Conservation (phyloP, 2,888 invertebrate species). For the Nineta flava region DNA sequence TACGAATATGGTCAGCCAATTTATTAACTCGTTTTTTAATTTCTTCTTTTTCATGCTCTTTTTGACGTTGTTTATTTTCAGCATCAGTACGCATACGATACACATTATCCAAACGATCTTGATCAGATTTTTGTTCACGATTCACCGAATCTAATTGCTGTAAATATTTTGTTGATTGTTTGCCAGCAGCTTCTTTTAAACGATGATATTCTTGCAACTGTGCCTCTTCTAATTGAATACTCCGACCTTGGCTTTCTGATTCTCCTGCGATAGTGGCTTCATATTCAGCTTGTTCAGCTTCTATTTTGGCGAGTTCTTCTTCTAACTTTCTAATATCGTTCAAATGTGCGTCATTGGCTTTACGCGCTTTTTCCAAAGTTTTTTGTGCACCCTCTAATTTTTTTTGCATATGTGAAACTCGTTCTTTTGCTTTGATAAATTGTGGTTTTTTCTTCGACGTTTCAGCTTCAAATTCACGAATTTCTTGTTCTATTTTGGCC, state of each 20-base stretch:
- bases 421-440: constrained; percentile 93
- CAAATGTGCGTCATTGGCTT: constrained; percentile 83
- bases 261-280: constrained; percentile 70
- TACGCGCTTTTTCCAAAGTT: constrained; percentile 76
- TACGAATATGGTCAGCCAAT: constrained; percentile 82
- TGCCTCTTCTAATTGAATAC: constrained; percentile 87
- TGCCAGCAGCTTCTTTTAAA: constrained; percentile 90
- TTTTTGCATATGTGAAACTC: constrained; percentile 89
- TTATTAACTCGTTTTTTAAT: constrained; percentile 88
- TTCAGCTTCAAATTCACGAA: constrained; percentile 87
- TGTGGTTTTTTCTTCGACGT: constrained; percentile 88
- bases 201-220: constrained; percentile 82
- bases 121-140: constrained; percentile 94
- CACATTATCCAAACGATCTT: constrained; percentile 89
- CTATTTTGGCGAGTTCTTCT: constrained; percentile 63
- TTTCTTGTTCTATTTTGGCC: constrained; percentile 87
- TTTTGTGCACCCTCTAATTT: constrained; percentile 82
- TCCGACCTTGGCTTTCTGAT: constrained; percentile 64
- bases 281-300: constrained; percentile 59
- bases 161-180: constrained; percentile 80
- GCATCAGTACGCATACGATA: constrained; percentile 73
- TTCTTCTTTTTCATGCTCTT: constrained; percentile 86
- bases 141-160: constrained; percentile 92
- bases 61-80: constrained; percentile 79
- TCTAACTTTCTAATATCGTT: constrained; percentile 76